Evolutionary conservation across 2,888 invertebrate genomes (phyloP), one percentile per base, ranked within the genome.

Genomic region (Meghimatium bilineatum): DNA sequence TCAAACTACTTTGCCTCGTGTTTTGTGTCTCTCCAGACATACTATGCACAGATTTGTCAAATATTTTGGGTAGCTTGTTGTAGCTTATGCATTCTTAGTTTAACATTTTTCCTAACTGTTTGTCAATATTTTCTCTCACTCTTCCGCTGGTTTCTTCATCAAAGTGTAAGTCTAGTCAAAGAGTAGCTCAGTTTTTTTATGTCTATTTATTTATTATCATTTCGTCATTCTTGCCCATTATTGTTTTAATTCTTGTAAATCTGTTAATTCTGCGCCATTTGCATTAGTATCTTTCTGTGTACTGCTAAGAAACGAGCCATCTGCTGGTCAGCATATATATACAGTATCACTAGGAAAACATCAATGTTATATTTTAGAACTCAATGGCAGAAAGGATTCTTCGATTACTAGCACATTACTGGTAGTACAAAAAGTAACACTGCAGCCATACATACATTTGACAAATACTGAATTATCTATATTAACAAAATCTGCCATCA

Each of bases 81-180:
- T 29, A 49, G 49, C 14, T 12, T 49, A 17, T 14, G 14, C 0
- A 10, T 44, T 49, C 44, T 17, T 2, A 14, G 44, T n/a, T 72
- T 12, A 23, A 32, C 56, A 32, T 76, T 52, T 56, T 32, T 76
- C n/a, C 56, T 56, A 29, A 38, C 6, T 32, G 56, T 12, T 36
- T 14, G 14, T 52, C 10, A 29, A 38, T 20, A 32, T 76, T 12
- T 36, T 14, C 29, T 52, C 10, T 36, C 32, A 52, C 29, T 5
- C 12, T 17, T 23, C 6, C 1, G 17, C 5, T 20, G 29, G 20
- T 20, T 26, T 34, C 23, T 14, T 34, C 32, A n/a, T n/a, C n/a
- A n/a, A n/a, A n/a, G n/a, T n/a, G n/a, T 63, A n/a, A 38, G 26
- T 77, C 77, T 77, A 77, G 77, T 77, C 77, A 77, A 38, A 38